Base-by-base conservation (phyloP, 1,140 invertebrate species). In the Samia ricini region DNA sequence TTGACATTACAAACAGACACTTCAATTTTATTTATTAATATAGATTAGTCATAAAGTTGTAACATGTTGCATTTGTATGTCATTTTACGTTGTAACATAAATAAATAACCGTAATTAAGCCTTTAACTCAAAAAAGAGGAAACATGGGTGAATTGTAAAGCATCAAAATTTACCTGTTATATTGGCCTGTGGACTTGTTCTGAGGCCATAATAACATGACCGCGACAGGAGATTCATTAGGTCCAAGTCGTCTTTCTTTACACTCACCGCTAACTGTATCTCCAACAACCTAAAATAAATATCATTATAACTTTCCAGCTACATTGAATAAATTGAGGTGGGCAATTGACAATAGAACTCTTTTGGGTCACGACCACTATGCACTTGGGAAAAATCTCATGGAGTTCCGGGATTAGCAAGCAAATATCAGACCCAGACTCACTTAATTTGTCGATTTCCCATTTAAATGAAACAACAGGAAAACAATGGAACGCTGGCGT, bases 181-280 rank as follows among this genome's bases (percentile, higher is more conserved):
- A 90, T 68, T 91, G 85, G 67, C 91, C 77, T 21, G 91, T 84
- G 56, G 59, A 56, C 76, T 86, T 85, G 77, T 91, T 88, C 84
- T 97, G 96, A 18, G 97, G 97, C 98, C 98, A 99, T 7, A 99
- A 91, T 71, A 97, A 92, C 94, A 98, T 98, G 24, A 99, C 93
- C 21, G 96, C 95, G 7, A 98, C 97, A 1, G 98, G 98, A 76
- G 95, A 97, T 85, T 99, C 98, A 22, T 93, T 91, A 36, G 95
- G 92, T 50, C 95, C 96, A 18, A 99, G 92, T 74, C 97, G 92
- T 64, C 98, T 91, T 91, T 99, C 98, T 84, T 99, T 98, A 83
- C 97, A 98, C 82, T 98, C 96, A 61, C 94, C 92, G 74, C 94
- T 94, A 87, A 96, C 95, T 61, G 95, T 95, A 81, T 95, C 92